A percentile compares a stretch with the other conserved stretches of the same genome.
phyloP scores from a whole-genome alignment of 2,113 vertebrate species.

The Grammomys surdaster region DNA sequence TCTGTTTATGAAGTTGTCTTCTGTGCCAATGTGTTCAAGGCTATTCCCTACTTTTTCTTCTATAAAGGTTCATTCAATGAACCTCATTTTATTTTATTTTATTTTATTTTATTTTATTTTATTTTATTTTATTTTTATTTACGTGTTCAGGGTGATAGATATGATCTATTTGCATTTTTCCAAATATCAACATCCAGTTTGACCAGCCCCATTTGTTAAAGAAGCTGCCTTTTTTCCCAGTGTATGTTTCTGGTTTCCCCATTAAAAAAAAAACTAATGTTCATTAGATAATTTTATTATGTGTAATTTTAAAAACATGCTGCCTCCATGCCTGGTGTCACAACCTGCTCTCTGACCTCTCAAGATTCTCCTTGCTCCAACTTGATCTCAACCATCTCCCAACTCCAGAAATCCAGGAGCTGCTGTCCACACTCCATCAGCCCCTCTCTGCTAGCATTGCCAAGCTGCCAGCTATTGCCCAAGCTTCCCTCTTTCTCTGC shows the following conservation, averaged over 20 bases:
- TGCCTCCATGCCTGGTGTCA: too few species aligned
- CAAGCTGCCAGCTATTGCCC: too few species aligned
- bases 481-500: too few species aligned
- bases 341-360: too few species aligned
- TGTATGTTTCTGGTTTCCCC: background rate
- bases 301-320: too few species aligned
- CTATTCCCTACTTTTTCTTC: background rate
- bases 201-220: background rate
- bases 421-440: too few species aligned
- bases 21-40: background rate
- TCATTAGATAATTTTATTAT: background rate
- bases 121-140: background rate
- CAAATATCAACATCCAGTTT: background rate
- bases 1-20: background rate
- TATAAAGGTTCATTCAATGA: background rate
- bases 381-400: too few species aligned
- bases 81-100: background rate
- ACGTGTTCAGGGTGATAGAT: background rate
- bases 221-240: background rate
- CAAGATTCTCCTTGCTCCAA: too few species aligned
- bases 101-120: too few species aligned
- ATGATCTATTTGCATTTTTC: background rate
- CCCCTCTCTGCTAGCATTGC: too few species aligned
- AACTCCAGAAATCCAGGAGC: too few species aligned
- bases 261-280: background rate